Conservation (phyloP, 1,140 invertebrate genomes). For the Drosophila triauraria region DNA sequence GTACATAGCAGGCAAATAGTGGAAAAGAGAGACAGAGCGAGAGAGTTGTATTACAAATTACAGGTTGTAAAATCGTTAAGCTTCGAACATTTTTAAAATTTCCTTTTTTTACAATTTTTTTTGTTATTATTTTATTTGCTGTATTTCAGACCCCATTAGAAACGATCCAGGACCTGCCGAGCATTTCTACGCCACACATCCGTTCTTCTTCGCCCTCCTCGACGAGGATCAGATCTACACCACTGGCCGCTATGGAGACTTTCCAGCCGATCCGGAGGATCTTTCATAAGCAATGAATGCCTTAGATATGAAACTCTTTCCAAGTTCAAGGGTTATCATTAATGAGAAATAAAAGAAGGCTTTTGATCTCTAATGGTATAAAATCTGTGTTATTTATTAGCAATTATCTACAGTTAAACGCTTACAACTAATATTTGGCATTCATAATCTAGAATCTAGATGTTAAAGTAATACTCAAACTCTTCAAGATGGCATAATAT, state of each 20-base stretch:
- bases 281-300: neutral
- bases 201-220: slow-evolving; percentile 19
- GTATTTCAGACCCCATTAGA: neutral
- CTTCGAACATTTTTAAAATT: too few species aligned
- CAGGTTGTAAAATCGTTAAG: too few species aligned
- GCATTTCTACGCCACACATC: slow-evolving; percentile 19
- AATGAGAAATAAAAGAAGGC: neutral
- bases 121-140: too few species aligned
- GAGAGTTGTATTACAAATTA: too few species aligned
- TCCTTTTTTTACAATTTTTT: too few species aligned
- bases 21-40: too few species aligned
- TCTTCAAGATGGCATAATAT: slow-evolving; percentile 11
- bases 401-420: neutral
- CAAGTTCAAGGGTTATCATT: neutral
- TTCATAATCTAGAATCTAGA: neutral
- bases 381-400: neutral
- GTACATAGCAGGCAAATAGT: too few species aligned
- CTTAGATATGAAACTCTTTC: neutral
- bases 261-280: slow-evolving; percentile 2
- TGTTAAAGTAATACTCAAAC: neutral
- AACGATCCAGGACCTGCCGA: neutral
- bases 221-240: slow-evolving; percentile 8
- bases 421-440: slow-evolving; percentile 8
- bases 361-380: neutral
- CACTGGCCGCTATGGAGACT: slow-evolving; percentile 15